A percentile compares a stretch with the other conserved stretches of the same genome.
phyloP scores from a whole-genome alignment of 2,797 vertebrate genomes.

The Thaleichthys pacificus region DNA sequence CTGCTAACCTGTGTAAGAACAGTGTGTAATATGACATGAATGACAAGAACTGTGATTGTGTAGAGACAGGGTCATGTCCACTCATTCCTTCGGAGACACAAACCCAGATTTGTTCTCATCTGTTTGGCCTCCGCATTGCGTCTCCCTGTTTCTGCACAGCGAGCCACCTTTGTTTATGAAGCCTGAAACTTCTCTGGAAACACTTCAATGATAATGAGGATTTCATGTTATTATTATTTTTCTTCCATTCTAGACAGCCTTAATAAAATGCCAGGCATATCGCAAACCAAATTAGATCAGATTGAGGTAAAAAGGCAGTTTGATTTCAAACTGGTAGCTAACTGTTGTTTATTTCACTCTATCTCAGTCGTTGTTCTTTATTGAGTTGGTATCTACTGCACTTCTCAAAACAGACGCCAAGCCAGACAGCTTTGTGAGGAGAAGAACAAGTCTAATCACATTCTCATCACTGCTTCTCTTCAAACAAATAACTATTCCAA shows the following conservation, averaged over 20 bases:
- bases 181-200: neutral
- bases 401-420: neutral
- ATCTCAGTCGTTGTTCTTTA: neutral
- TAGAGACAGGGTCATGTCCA: too few species aligned
- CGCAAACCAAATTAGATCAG: neutral
- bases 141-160: too few species aligned
- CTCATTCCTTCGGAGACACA: too few species aligned
- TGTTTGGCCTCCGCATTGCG: too few species aligned
- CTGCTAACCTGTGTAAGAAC: too few species aligned
- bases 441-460: neutral
- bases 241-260: neutral
- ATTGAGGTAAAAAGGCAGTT: neutral
- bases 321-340: neutral
- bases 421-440: neutral
- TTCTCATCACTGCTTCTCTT: neutral
- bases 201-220: too few species aligned
- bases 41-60: too few species aligned
- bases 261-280: conserved; percentile 1
- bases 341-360: neutral
- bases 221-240: too few species aligned
- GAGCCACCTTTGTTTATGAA: too few species aligned
- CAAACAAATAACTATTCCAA: neutral
- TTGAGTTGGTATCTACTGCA: neutral
- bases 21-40: too few species aligned
- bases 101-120: too few species aligned